Evolutionary conservation across 1,140 invertebrate species (phyloP).

Genomic region (Drosophila tropicalis): DNA sequence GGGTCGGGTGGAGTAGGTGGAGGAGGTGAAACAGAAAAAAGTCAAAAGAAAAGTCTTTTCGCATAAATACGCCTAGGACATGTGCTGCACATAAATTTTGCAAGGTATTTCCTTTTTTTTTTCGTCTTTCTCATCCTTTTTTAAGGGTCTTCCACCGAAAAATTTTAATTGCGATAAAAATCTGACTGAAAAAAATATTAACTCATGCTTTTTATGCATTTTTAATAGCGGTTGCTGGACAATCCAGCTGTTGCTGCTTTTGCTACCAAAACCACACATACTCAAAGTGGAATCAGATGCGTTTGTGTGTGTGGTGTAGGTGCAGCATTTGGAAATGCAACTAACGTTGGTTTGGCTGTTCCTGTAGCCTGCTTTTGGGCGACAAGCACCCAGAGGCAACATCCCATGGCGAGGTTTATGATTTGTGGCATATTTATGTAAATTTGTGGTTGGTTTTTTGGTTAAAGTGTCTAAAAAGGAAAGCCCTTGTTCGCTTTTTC

Average conservation of each 20-base stretch:
- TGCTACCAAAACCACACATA: slow-evolving; percentile 50
- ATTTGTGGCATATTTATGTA: slow-evolving; percentile 81
- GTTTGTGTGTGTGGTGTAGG: neutral
- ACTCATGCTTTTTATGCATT: slow-evolving; percentile 75
- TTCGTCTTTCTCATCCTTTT: slow-evolving; percentile 21
- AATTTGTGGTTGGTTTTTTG: slow-evolving; percentile 72
- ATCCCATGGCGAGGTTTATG: slow-evolving; percentile 48
- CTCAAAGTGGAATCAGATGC: slow-evolving; percentile 2
- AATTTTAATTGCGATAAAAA: slow-evolving; percentile 74
- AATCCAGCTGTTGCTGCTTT: slow-evolving; percentile 8
- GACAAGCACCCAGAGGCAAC: slow-evolving; percentile 21
- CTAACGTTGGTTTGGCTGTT: slow-evolving; percentile 2
- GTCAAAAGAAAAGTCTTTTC: slow-evolving; percentile 22
- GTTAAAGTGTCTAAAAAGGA: slow-evolving; percentile 3
- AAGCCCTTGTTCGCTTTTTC: neutral
- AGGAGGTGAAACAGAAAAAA: slow-evolving; percentile 11
- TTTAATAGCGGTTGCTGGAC: slow-evolving; percentile 57
- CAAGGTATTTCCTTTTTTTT: slow-evolving; percentile 58
- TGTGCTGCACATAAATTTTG: slow-evolving; percentile 70
- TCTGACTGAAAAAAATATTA: slow-evolving; percentile 71
- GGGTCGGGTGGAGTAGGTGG: no score
- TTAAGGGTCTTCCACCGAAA: slow-evolving; percentile 20
- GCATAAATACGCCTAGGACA: slow-evolving; percentile 59
- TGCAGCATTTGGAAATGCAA: slow-evolving; percentile 9
- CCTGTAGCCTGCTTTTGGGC: slow-evolving; percentile 29